These are phyloP conservation scores for Spongia lamella DNA, from an alignment of 37 sponge, comb jelly and placozoan genomes.

Conservation along the genomic window DNA sequence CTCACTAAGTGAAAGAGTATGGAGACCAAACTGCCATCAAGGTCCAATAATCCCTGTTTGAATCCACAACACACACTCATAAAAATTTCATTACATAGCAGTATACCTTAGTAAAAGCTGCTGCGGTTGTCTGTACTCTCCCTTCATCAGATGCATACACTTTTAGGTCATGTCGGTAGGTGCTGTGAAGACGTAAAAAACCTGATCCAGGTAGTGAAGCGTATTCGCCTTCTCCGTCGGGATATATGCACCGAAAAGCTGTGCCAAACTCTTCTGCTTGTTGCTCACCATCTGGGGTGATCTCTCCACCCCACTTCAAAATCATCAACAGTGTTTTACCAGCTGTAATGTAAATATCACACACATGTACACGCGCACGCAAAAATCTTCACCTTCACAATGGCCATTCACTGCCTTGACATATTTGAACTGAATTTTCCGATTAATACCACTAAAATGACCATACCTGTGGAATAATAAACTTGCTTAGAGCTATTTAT, in stretches of 20 bases:
- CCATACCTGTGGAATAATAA: conserved; percentile 59
- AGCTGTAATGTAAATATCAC: not conserved
- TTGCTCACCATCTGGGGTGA: conserved; percentile 73
- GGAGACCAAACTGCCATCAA: conserved; percentile 87
- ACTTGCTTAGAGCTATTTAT: no score
- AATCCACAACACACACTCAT: no score
- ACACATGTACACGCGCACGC: no score
- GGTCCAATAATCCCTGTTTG: conserved; percentile 82
- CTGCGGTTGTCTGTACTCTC: conserved; percentile 92
- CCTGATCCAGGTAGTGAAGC: conserved; percentile 78
- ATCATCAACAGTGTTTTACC: conserved; percentile 75
- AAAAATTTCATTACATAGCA: no score
- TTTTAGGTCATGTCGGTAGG: conserved; percentile 94
- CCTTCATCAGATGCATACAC: conserved; percentile 97
- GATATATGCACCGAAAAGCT: conserved; percentile 88
- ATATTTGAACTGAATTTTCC: conserved; percentile 74
- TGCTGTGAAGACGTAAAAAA: conserved; percentile 92
- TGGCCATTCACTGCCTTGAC: no score
- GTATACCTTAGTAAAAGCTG: conserved; percentile 91
- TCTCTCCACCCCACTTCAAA: conserved; percentile 95
- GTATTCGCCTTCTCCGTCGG: conserved; percentile 85
- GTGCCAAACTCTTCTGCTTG: conserved; percentile 88
- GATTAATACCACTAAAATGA: conserved; percentile 72
- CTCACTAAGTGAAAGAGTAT: conserved; percentile 84
- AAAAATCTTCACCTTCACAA: no score